Base-by-base conservation (phyloP, 2,113 vertebrate species). In the Periophthalmus modestus region DNA sequence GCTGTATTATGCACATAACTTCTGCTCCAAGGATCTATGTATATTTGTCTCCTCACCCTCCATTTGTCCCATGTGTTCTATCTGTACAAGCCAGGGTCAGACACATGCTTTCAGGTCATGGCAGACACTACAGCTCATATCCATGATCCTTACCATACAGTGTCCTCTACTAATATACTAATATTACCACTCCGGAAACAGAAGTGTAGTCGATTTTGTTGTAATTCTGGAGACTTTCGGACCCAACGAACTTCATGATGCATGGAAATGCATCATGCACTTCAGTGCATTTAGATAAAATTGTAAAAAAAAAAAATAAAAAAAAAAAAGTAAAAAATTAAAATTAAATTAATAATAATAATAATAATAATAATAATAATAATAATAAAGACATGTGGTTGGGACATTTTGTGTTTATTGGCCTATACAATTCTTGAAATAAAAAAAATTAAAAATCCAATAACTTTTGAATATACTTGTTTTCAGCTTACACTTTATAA, bases 11-110 rank as follows among this genome's bases (percentile, higher is more conserved):
- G 34, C 34, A 65, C 62, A 65, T 39, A 9, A 36, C 15, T 39
- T 65, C 62, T 65, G 62, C 33, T 39, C 34, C 62, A 65, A 65
- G 62, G 62, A 65, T 65, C 18, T 65, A 39, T 65, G 34, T 65
- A 39, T 65, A 65, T 65, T 39, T 65, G 15, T 63, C 12, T 33
- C 12, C 23, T 24, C 57, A 59, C 23, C 11, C 28, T 14, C 21
- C 57, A 59, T 59, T 28, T 59, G 57, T 28, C 57, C 57, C 21
- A 28, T 59, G 23, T 59, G 23, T 28, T 59, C 57, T n/a, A 1
- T 39, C 3, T 65, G 62, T 12, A 12, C 1, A 18, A 65, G 62
- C 34, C 62, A 65, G 16, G 34, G 62, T 9, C 34, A 39, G 34
- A 18, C 12, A 16, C 62, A 43, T 39, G 18, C 10, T 43, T n/a